Percentiles rank a stretch among this genome's conserved stretches.
phyloP scores from a whole-genome alignment of 2,888 invertebrate genomes.

The Yponomeuta plumbellus region DNA sequence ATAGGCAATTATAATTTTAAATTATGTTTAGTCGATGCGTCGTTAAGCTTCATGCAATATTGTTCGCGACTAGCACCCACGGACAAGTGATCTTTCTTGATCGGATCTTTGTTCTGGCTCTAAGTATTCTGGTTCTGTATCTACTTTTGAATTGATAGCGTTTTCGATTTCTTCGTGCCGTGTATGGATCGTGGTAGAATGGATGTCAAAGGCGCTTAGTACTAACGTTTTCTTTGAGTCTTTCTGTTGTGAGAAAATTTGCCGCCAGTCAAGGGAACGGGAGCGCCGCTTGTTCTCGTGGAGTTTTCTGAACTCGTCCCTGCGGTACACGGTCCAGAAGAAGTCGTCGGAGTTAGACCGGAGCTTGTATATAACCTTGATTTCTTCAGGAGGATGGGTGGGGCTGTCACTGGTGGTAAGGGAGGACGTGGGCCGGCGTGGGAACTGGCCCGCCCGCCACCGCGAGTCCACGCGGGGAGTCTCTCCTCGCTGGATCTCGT shows the following conservation, averaged over 20 bases:
- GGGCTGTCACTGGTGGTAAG: background rate
- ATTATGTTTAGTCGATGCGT: background rate
- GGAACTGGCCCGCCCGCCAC: constrained; percentile 47
- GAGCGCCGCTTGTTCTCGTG: constrained; percentile 34
- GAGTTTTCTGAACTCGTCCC: constrained; percentile 32
- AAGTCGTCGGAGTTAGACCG: constrained; percentile 59
- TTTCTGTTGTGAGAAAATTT: constrained; percentile 1
- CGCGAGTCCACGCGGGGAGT: constrained; percentile 35
- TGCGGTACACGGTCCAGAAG: constrained; percentile 45
- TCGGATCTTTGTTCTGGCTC: background rate
- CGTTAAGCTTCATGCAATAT: background rate
- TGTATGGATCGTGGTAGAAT: background rate
- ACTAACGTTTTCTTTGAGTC: background rate
- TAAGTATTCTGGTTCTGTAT: background rate
- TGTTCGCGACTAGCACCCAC: too few relatives aligned
- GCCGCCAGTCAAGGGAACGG: constrained; percentile 46
- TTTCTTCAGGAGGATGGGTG: background rate
- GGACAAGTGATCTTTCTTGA: too few relatives aligned
- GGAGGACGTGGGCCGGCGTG: constrained; percentile 26
- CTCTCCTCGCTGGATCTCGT: constrained; percentile 33
- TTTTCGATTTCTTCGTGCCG: background rate
- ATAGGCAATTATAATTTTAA: background rate
- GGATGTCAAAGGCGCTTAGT: background rate
- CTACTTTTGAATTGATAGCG: background rate
- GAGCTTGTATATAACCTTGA: constrained; percentile 28